Evolutionary conservation across 2,797 vertebrate genomes (phyloP), one percentile per base, ranked within the genome.

Genomic region (Poecilia picta): DNA sequence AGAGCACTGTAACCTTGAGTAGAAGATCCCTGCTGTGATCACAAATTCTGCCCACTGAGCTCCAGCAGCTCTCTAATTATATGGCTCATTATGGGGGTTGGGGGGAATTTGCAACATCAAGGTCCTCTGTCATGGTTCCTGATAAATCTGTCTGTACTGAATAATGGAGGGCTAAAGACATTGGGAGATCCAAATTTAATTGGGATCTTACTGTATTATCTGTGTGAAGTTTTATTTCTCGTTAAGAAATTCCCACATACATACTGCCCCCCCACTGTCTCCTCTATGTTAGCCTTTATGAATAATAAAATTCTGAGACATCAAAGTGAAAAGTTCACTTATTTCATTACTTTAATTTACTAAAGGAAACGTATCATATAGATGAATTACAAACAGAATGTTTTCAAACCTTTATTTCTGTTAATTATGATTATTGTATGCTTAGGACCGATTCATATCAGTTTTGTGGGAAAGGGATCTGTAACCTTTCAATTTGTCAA

Each of bases 1-100:
- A 87, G 88, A 90, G 66, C 82, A 75, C 75, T 80, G 85, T 84
- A 89, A 92, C 90, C 91, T 92, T 92, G 87, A 89, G 78, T 86
- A 89, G 85, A 83, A 81, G 84, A 89, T 85, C 81, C 84, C 87
- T 81, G 85, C 89, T 93, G 89, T 80, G 86, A 91, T 92, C 90
- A 80, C 83, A 83, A 84, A 87, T 81, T 86, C 76, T 77, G 36
- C 75, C 85, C 75, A 81, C 80, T 36, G 73, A 66, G 76, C 77
- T 83, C 80, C 83, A 81, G 78, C 81, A 85, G 83, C 82, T 73
- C 80, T 72, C 83, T 88, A 87, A 93, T 92, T 89, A 91, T 77
- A 73, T 71, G 83, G 66, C 85, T 92, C 84, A 82, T 92, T 89
- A 92, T 68, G 28, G 10, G 64, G 39, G 64, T 12, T 11, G 20